phyloP scores from a whole-genome alignment of 1,140 invertebrate genomes.

The Vanessa atalanta region DNA sequence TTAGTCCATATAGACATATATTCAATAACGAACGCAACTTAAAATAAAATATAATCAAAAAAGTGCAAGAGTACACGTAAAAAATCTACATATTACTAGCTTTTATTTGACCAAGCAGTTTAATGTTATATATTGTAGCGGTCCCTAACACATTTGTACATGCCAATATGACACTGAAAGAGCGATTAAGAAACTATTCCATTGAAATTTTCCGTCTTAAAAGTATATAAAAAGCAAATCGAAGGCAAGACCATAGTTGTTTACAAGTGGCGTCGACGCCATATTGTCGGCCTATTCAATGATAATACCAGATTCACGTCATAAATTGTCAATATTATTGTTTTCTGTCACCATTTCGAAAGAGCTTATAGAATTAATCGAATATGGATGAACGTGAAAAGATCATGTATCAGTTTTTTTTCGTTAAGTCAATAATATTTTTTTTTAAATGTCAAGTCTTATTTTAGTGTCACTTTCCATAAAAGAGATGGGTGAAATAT shows the following conservation, averaged over 20 bases:
- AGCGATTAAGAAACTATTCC: slow-evolving; percentile 11
- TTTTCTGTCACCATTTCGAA: slow-evolving; percentile 22
- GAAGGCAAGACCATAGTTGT: slow-evolving; percentile 27
- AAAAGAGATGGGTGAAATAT: too few species aligned
- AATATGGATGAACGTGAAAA: slow-evolving; percentile 18
- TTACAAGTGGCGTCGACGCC: slow-evolving; percentile 10
- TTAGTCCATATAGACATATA: too few species aligned
- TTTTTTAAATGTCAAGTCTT: not conserved
- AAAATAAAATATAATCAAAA: not conserved
- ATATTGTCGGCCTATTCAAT: slow-evolving; percentile 32
- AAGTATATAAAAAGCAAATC: slow-evolving; percentile 27
- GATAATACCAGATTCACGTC: slow-evolving; percentile 33
- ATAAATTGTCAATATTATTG: slow-evolving; percentile 31
- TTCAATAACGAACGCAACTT: not conserved
- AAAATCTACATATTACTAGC: not conserved
- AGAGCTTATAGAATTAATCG: slow-evolving; percentile 9
- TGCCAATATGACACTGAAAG: slow-evolving; percentile 23
- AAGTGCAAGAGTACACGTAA: not conserved
- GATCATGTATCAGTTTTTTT: not conserved
- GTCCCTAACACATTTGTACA: slow-evolving; percentile 17
- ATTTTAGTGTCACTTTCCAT: too few species aligned
- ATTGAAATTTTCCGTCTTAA: slow-evolving; percentile 21
- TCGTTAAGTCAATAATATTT: not conserved
- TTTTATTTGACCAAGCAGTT: not conserved
- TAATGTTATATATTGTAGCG: not conserved